Conservation (phyloP, 2,888 invertebrate genomes). For the Lasioglossum malachurum region DNA sequence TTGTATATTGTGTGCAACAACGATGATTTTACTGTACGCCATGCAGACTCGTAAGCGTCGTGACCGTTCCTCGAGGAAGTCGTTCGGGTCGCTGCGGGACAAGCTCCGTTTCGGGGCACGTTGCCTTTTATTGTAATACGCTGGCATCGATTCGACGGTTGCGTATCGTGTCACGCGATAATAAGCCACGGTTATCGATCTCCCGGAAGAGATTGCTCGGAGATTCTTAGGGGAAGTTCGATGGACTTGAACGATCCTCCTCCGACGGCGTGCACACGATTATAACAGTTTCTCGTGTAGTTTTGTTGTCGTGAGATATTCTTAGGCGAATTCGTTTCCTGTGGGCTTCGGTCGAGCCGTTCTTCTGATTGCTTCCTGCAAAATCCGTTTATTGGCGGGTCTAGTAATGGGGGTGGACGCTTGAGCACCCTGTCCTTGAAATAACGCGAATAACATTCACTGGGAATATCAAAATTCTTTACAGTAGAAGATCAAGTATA, state of each 20-base stretch:
- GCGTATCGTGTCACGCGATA: background rate
- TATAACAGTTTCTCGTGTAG: background rate
- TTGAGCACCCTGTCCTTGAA: background rate
- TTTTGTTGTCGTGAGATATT: background rate
- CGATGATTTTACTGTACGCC: slow-evolving; percentile 57
- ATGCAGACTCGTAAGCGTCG: slow-evolving; percentile 48
- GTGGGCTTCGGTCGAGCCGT: too few relatives aligned
- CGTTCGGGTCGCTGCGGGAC: background rate
- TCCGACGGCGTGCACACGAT: background rate
- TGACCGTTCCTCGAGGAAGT: slow-evolving; percentile 6
- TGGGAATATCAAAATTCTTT: too few relatives aligned
- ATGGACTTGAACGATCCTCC: background rate
- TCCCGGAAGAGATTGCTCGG: background rate
- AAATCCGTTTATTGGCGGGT: background rate
- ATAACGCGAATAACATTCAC: background rate
- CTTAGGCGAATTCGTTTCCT: background rate
- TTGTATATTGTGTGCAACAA: slow-evolving; percentile 61
- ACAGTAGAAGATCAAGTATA: too few relatives aligned
- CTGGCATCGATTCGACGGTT: background rate
- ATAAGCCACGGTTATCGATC: background rate
- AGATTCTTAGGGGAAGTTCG: background rate
- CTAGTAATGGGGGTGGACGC: too few relatives aligned
- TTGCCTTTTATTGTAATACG: background rate
- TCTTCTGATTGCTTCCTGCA: background rate
- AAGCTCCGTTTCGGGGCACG: background rate